These are phyloP conservation scores for Microtus ochrogaster DNA, from an alignment of 2,113 vertebrate species.

Conservation along the genomic window DNA sequence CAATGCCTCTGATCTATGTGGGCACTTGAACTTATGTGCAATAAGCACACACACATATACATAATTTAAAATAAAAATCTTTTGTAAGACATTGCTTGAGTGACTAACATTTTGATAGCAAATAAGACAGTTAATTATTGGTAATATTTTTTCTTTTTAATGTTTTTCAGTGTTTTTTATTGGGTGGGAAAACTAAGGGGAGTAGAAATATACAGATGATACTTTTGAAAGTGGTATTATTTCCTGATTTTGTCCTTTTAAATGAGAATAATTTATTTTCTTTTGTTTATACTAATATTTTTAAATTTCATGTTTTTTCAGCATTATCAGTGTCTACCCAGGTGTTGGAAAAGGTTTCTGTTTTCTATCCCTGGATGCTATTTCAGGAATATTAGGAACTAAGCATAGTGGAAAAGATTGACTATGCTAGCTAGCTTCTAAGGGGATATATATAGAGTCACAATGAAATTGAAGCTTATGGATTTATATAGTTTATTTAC, in stretches of 20 bases:
- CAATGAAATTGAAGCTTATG: slow-evolving; percentile 36
- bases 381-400: slow-evolving; percentile 42
- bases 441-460: slow-evolving; percentile 30
- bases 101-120: slow-evolving; percentile 21
- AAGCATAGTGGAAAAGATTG: slow-evolving; percentile 28
- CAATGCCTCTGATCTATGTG: not conserved
- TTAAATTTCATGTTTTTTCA: slow-evolving; percentile 63
- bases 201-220: not conserved
- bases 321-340: slow-evolving; percentile 63
- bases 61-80: not conserved
- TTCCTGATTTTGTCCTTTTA: slow-evolving; percentile 69
- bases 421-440: slow-evolving; percentile 58
- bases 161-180: slow-evolving; percentile 55
- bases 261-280: slow-evolving; percentile 64
- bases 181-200: slow-evolving; percentile 1
- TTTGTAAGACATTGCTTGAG: not conserved
- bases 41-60: not conserved
- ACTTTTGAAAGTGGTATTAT: slow-evolving; percentile 52
- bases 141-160: slow-evolving; percentile 51
- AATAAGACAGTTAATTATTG: slow-evolving; percentile 15
- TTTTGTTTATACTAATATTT: slow-evolving; percentile 66
- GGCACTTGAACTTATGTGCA: not conserved
- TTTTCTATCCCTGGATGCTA: not conserved
- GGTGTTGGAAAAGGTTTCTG: slow-evolving; percentile 61
- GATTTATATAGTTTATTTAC: slow-evolving; percentile 54